Base-by-base conservation (phyloP, 1,140 invertebrate genomes). In the Drosophila varians region DNA sequence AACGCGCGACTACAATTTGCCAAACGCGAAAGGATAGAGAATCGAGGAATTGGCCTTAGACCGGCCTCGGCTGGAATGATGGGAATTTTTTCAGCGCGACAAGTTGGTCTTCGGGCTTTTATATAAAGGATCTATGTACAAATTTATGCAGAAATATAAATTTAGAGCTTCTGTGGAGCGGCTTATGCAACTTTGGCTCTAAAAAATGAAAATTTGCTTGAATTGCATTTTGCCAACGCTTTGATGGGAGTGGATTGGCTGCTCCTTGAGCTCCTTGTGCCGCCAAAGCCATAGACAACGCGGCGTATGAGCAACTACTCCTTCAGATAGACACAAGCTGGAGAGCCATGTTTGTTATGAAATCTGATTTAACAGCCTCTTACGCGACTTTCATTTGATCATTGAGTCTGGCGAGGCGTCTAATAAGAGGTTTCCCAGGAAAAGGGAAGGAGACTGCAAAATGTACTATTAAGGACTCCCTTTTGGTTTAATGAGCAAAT, bases 221-320 rank as follows among this genome's bases (percentile, higher is more conserved):
- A 84, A 84, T 84, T 86, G 80, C 80, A 78, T 72, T 84, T 76
- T 25, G 19, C n/a, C n/a, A n/a, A n/a, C n/a, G n/a, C n/a, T n/a
- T n/a, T n/a, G n/a, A n/a, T n/a, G n/a, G n/a, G n/a, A n/a, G n/a
- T n/a, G n/a, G n/a, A n/a, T n/a, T n/a, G n/a, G 66, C 52, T 47
- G 19, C 48, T 66, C 19, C 53, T 25, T 51, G 23, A 34, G 9
- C 43, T 70, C 12, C 25, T 31, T 28, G 28, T 43, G 40, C 11
- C 42, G 55, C 47, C 38, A 11, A 8, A 28, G 26, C 26, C 26
- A 9, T 9, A 12, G 61, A 18, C 49, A 54, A 70, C 55, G 62
- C 43, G 56, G 56, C 77, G 56, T 80, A 83, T 83, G 74, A 74
- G 79, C 65, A 83, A 74, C 74, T 54, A 61, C 19, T 58, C 18